These are phyloP conservation scores for Cryptops parisi DNA, from an alignment of 2,888 invertebrate species.

Conservation along the genomic window DNA sequence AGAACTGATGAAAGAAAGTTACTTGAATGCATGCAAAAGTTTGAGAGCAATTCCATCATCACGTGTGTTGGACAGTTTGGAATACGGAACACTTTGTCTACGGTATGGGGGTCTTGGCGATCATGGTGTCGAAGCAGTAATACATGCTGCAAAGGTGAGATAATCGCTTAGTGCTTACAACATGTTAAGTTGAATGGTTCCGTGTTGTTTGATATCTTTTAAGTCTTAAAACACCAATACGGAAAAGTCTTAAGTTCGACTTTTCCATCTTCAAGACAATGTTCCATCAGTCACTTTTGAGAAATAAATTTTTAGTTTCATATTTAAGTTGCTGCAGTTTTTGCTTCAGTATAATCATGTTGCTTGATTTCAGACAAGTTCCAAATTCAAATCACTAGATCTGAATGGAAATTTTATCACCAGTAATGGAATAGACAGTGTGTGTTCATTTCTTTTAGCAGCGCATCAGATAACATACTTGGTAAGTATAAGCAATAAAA, in stretches of 20 bases:
- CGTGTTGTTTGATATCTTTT: too few relatives aligned
- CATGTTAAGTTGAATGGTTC: too few relatives aligned
- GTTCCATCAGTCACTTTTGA: too few relatives aligned
- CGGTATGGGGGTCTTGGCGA: conserved; percentile 4
- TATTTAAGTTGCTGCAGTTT: too few relatives aligned
- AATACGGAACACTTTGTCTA: conserved; percentile 5
- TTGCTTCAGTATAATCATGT: too few relatives aligned
- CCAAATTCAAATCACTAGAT: background rate
- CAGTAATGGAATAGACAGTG: background rate
- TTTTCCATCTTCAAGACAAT: too few relatives aligned
- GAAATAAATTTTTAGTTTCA: too few relatives aligned
- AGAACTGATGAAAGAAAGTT: background rate
- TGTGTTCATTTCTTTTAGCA: background rate
- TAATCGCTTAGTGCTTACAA: background rate
- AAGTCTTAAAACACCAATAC: too few relatives aligned
- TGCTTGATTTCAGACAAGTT: background rate
- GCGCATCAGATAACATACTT: background rate
- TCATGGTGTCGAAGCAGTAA: background rate
- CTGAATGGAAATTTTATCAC: conserved; percentile 5
- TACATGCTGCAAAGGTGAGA: background rate
- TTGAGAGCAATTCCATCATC: conserved; percentile 1
- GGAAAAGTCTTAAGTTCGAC: too few relatives aligned
- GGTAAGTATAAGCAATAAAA: background rate
- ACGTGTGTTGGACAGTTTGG: background rate
- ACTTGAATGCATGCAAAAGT: background rate